Conservation (phyloP, 2,797 vertebrate genomes). For the Mus caroli region DNA sequence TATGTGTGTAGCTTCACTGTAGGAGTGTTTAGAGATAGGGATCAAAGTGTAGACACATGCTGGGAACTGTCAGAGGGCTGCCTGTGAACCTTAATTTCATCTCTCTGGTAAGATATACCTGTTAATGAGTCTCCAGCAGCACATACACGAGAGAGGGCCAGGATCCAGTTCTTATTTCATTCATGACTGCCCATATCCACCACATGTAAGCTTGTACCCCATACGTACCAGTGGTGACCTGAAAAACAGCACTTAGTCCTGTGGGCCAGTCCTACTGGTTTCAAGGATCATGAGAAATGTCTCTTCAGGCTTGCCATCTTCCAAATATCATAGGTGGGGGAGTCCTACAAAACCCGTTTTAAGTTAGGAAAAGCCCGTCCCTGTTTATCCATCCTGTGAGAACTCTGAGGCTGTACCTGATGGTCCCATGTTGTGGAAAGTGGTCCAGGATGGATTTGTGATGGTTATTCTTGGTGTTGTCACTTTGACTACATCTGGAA, state of each 20-base stretch:
- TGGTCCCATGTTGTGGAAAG: neutral
- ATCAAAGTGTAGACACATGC: neutral
- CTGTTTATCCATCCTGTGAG: neutral
- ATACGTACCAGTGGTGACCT: neutral
- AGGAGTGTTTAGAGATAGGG: neutral
- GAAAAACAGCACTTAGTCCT: neutral
- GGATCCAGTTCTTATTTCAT: neutral
- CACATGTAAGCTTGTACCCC: no score
- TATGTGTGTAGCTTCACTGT: neutral
- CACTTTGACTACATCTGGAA: neutral
- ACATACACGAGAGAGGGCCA: neutral
- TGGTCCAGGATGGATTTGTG: neutral
- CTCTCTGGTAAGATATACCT: slow-evolving; percentile 45
- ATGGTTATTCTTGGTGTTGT: neutral
- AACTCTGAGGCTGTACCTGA: neutral
- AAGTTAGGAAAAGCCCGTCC: neutral
- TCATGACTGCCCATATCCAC: neutral
- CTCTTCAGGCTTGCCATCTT: slow-evolving; percentile 27
- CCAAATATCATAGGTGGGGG: neutral
- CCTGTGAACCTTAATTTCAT: neutral
- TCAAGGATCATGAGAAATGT: neutral
- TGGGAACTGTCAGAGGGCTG: neutral
- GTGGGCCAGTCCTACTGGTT: neutral
- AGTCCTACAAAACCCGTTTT: neutral
- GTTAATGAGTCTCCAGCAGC: neutral